Evolutionary conservation across 1,140 invertebrate genomes (phyloP).

Genomic region (Triops cancriformis): DNA sequence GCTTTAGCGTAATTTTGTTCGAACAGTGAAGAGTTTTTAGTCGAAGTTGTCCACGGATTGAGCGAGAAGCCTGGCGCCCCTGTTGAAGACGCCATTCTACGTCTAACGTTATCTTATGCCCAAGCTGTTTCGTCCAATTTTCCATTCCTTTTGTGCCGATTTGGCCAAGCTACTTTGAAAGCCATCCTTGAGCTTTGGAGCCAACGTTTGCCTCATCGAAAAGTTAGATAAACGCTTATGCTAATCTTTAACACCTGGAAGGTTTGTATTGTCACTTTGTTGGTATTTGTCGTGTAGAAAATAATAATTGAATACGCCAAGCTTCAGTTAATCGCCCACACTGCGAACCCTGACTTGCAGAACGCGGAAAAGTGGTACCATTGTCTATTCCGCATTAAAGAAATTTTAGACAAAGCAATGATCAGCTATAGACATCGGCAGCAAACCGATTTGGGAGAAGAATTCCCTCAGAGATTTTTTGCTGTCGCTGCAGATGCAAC

Average conservation of each 20-base stretch:
- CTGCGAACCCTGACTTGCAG: neutral
- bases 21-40: neutral
- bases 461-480: neutral
- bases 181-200: neutral
- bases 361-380: neutral
- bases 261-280: neutral
- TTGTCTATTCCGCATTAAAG: neutral
- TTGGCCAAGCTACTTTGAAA: neutral
- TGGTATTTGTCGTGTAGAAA: neutral
- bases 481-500: neutral
- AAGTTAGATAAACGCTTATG: neutral
- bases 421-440: neutral
- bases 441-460: neutral
- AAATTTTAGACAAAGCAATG: neutral
- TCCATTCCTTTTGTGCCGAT: neutral
- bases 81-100: neutral
- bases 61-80: neutral
- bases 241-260: neutral
- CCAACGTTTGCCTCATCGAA: neutral
- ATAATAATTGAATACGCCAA: neutral
- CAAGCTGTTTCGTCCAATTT: neutral
- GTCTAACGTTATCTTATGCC: neutral
- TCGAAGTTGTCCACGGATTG: neutral
- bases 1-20: neutral
- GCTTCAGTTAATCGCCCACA: neutral